Conservation (phyloP, 2,888 invertebrate genomes). For the Eupelmus urozonus region DNA sequence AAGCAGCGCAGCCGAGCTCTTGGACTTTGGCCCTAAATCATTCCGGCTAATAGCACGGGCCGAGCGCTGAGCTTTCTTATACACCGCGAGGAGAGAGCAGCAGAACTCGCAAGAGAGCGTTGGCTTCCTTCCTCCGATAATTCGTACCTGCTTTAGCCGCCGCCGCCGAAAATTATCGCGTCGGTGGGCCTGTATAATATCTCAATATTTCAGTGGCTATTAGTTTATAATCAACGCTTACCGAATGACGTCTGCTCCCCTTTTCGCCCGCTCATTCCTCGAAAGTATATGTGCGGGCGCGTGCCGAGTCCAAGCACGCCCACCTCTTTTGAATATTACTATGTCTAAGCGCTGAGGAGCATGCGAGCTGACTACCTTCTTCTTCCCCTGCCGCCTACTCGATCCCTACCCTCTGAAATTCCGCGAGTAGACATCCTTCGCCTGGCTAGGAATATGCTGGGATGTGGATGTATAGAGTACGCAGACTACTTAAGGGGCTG, state of each 20-base stretch:
- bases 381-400: neutral
- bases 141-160: constrained; percentile 56
- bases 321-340: constrained; percentile 76
- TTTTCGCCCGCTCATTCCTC: neutral
- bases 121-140: constrained; percentile 71
- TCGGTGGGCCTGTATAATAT: constrained; percentile 73
- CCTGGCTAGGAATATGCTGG: neutral
- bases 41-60: constrained; percentile 16
- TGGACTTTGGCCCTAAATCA: constrained; percentile 67
- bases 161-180: constrained; percentile 69
- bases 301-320: constrained; percentile 67
- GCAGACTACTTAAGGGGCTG: neutral
- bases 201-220: constrained; percentile 76
- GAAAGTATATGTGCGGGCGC: constrained; percentile 22
- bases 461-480: no score
- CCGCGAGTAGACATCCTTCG: constrained; percentile 25
- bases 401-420: neutral
- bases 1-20: constrained; percentile 23
- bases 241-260: neutral
- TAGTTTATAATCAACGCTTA: constrained; percentile 76
- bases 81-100: no score
- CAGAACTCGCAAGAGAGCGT: no score
- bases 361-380: constrained; percentile 68
- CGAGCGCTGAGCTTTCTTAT: constrained; percentile 74
- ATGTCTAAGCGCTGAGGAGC: constrained; percentile 74